Base-by-base conservation (phyloP, 2,113 vertebrate genomes). In the Bombycilla garrulus region DNA sequence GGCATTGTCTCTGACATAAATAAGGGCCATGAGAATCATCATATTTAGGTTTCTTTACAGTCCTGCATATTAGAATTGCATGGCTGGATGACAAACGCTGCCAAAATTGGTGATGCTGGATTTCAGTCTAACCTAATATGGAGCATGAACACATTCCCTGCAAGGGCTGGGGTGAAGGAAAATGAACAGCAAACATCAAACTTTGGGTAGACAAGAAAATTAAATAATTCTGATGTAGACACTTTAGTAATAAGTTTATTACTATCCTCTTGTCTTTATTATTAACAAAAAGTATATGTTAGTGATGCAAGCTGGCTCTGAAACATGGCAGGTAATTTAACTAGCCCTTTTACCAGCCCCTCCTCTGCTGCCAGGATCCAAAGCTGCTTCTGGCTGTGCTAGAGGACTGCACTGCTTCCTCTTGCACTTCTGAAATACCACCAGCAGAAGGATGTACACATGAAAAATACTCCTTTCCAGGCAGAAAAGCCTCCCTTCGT, bases 1-100 rank as follows among this genome's bases (percentile, higher is more conserved):
- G 91, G 76, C 79, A 83, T 93, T 94, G 67, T 86, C 85, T 93
- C 74, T 81, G 60, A 78, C 23, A 92, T 15, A 86, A 92, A 65
- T 24, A 56, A 93, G 26, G 69, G 28, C 71, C 82, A 74, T 78
- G 82, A 71, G 2, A 25, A 60, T 45, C 0, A 1, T 81, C 91
- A 40, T 79, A 67, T 92, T 93, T 93, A 86, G 86, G 33, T 9
- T 92, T 71, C 56, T 91, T 84, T 64, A 44, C 45, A 81, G 83
- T 71, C 38, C 58, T 62, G 47, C 5, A 1, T 83, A 31, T 90
- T 73, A 73, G 62, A 73, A 61, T 20, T 90, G 47, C 71, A 77
- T 9, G 22, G 47, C 31, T 92, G 62, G 77, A 80, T 93, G 79
- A 85, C 51, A 81, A 94, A 56, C 15, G 15, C 22, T 66, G 24